Percentiles rank a stretch among this genome's conserved stretches.
Evolutionary conservation across 2,888 invertebrate species (phyloP).

Genomic region (Ormia ochracea): DNA sequence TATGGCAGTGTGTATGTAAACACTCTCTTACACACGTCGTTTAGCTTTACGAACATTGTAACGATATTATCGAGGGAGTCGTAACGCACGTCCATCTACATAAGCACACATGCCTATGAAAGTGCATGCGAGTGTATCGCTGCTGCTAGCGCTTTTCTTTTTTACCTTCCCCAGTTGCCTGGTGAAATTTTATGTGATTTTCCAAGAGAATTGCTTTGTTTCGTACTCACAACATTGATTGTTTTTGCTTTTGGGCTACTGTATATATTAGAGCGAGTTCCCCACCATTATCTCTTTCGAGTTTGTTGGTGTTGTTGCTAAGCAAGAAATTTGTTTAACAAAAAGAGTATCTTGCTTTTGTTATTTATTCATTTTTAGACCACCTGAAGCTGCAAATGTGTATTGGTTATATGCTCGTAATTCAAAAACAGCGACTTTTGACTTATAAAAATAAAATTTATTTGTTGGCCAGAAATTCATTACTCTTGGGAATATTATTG

Average conservation of each 20-base stretch:
- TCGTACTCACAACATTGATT: neutral
- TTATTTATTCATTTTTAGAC: neutral
- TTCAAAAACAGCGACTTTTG: too few species aligned
- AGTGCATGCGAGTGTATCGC: too few species aligned
- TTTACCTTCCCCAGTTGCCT: constrained; percentile 51
- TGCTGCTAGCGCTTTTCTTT: constrained; percentile 1
- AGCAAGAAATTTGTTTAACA: constrained; percentile 33
- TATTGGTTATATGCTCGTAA: too few species aligned
- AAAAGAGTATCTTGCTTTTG: neutral
- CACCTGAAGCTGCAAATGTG: neutral
- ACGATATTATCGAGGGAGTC: constrained; percentile 64
- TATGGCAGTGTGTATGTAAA: neutral
- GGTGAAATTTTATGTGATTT: constrained; percentile 70
- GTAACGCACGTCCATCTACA: constrained; percentile 48
- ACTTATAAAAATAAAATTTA: too few species aligned
- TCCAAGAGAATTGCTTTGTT: constrained; percentile 55
- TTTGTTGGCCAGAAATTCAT: too few species aligned
- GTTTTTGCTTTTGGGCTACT: constrained; percentile 18
- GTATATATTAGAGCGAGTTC: neutral
- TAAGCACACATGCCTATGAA: too few species aligned
- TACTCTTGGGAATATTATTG: too few species aligned
- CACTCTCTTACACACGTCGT: neutral
- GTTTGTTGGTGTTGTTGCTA: constrained; percentile 52
- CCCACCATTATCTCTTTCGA: neutral
- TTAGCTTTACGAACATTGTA: neutral